These are phyloP conservation scores for Drosophila sp. DNA, from an alignment of 1,140 invertebrate genomes.

Conservation along the genomic window DNA sequence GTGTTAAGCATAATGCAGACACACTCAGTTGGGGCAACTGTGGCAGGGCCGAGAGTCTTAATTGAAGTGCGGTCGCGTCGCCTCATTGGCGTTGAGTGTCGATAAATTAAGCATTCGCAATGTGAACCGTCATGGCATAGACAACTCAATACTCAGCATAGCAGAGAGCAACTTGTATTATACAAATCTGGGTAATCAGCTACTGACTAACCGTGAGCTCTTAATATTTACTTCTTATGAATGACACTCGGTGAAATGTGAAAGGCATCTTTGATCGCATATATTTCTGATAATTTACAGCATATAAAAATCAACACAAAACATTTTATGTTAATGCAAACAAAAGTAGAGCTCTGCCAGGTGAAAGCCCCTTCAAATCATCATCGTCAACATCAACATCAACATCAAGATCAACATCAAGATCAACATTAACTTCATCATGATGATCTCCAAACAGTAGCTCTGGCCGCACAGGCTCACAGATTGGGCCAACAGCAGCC, in stretches of 20 bases:
- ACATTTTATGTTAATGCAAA: slow-evolving; percentile 83
- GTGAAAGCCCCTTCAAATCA: slow-evolving; percentile 62
- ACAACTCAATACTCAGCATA: slow-evolving; percentile 7
- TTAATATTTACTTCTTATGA: slow-evolving; percentile 56
- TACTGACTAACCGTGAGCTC: slow-evolving; percentile 19
- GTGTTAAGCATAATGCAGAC: slow-evolving; percentile 81
- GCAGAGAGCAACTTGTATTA: slow-evolving; percentile 8
- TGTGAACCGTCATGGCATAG: slow-evolving; percentile 41
- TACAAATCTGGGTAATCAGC: slow-evolving; percentile 32
- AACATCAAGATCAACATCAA: too few relatives aligned
- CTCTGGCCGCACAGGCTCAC: slow-evolving; percentile 33
- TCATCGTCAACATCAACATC: slow-evolving; percentile 14
- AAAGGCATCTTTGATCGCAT: slow-evolving; percentile 63
- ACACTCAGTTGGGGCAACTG: slow-evolving; percentile 32
- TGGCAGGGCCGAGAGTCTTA: slow-evolving; percentile 45
- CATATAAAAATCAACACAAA: slow-evolving; percentile 82
- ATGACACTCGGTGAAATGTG: slow-evolving; percentile 65
- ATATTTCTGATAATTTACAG: slow-evolving; percentile 78
- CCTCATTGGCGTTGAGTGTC: slow-evolving; percentile 82
- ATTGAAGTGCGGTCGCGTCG: slow-evolving; percentile 77
- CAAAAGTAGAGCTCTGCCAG: slow-evolving; percentile 60
- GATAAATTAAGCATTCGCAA: slow-evolving; percentile 82
- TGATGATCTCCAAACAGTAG: slow-evolving; percentile 30
- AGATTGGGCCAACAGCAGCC: neutral
- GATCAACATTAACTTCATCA: neutral